Evolutionary conservation across 2,888 invertebrate species (phyloP).

Genomic region (Hoplodrina ambigua): DNA sequence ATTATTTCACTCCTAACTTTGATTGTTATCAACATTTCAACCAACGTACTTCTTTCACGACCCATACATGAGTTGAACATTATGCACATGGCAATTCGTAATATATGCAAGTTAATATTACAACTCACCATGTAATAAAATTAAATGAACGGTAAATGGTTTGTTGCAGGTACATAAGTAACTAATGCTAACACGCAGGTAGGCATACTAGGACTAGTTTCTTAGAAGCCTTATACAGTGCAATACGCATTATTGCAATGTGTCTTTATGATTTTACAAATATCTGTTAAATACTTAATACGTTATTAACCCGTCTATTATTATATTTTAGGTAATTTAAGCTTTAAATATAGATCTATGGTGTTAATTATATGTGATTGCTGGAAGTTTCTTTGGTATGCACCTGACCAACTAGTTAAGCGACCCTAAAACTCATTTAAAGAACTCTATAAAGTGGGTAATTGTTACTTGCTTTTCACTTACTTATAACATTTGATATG

Average conservation of each 20-base stretch:
- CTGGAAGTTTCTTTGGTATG: not conserved
- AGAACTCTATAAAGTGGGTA: not conserved
- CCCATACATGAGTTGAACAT: conserved; percentile 31
- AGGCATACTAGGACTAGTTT: conserved; percentile 32
- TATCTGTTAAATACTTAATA: conserved; percentile 25
- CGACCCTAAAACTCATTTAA: not conserved
- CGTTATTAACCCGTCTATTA: not conserved
- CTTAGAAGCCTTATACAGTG: conserved; percentile 51
- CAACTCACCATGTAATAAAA: conserved; percentile 39
- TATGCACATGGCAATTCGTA: conserved; percentile 38
- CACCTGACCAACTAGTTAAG: not conserved
- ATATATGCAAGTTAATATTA: conserved; percentile 45
- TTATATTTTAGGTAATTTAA: not conserved
- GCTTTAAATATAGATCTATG: too few species aligned
- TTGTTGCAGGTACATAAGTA: conserved; percentile 31
- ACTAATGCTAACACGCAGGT: conserved; percentile 20
- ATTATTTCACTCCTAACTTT: conserved; percentile 60
- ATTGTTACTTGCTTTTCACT: not conserved
- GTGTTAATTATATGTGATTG: too few species aligned
- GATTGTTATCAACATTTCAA: conserved; percentile 62
- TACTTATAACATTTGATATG: not conserved
- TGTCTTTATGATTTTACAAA: conserved; percentile 18
- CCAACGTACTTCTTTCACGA: conserved; percentile 47
- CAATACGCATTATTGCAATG: conserved; percentile 38
- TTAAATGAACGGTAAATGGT: conserved; percentile 50